Percentiles rank a stretch among this genome's conserved stretches.
phyloP scores from a whole-genome alignment of 2,797 vertebrate species.

The Anas georgica region DNA sequence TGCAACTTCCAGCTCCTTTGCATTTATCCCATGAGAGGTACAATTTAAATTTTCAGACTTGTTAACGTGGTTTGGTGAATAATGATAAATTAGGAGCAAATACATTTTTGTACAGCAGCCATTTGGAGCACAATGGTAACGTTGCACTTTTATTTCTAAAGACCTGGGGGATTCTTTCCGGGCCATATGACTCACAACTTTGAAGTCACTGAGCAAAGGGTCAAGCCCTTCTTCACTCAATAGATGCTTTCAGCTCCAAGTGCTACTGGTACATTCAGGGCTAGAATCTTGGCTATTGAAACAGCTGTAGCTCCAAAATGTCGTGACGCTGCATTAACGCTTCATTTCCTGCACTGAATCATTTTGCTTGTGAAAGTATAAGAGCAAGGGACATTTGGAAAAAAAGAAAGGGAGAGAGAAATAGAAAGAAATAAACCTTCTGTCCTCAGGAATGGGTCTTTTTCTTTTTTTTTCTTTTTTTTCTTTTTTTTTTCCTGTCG shows the following conservation, averaged over 20 bases:
- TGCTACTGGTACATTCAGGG: constrained; percentile 49
- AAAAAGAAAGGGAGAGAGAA: neutral
- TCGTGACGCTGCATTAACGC: constrained; percentile 57
- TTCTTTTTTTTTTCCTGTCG: neutral
- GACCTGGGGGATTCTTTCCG: constrained; percentile 27
- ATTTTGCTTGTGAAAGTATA: constrained; percentile 49
- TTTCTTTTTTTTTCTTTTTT: too few species aligned
- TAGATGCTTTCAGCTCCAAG: constrained; percentile 66
- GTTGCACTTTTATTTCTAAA: constrained; percentile 37
- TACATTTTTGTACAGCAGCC: neutral
- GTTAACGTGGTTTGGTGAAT: constrained; percentile 3
- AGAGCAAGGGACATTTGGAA: neutral
- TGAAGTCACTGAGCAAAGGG: constrained; percentile 68
- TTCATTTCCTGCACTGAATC: constrained; percentile 71
- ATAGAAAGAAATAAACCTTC: constrained; percentile 12
- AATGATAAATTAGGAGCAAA: neutral
- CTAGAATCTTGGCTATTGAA: constrained; percentile 64
- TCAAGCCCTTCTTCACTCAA: constrained; percentile 62
- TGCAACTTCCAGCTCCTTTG: neutral
- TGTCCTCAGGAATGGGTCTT: neutral
- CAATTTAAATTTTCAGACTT: neutral
- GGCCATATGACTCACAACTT: constrained; percentile 62
- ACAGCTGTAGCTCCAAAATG: constrained; percentile 69
- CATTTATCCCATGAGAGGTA: neutral
- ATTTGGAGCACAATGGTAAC: constrained; percentile 12